A percentile compares a stretch with the other conserved stretches of the same genome.
Evolutionary conservation across 2,888 invertebrate genomes (phyloP).

Genomic region (Cosmia pyralina): DNA sequence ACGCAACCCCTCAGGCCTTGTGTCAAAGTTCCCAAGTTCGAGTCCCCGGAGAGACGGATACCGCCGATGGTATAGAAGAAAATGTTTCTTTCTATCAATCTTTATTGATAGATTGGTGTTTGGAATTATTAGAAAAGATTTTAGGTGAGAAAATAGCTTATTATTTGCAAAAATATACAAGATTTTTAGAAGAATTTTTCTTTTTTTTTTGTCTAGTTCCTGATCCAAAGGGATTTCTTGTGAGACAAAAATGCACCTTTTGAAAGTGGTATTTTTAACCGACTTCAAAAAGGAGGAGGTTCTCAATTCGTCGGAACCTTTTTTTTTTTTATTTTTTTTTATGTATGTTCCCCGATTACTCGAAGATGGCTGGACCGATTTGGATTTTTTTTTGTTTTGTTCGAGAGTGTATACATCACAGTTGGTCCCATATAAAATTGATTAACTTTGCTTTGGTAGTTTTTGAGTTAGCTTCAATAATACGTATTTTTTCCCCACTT

Average conservation of each 20-base stretch:
- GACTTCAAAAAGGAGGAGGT: no score
- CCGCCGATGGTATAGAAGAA: constrained; percentile 20
- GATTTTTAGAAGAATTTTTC: not conserved
- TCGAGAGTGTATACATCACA: no score
- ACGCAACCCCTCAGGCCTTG: constrained; percentile 23
- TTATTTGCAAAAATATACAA: not conserved
- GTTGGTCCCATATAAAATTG: no score
- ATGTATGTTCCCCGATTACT: no score
- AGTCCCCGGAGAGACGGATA: constrained; percentile 45
- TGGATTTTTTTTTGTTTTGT: no score
- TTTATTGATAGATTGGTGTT: constrained; percentile 43
- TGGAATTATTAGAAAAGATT: constrained; percentile 21
- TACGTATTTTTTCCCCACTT: no score
- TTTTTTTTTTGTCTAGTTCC: not conserved
- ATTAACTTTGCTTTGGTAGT: no score
- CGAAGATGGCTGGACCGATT: no score
- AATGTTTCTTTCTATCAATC: constrained; percentile 36
- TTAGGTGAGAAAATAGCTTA: not conserved
- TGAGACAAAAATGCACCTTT: not conserved
- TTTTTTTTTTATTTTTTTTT: no score
- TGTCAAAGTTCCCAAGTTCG: constrained; percentile 53
- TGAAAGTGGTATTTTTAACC: no score
- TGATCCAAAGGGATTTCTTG: not conserved
- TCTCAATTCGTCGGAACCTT: no score
- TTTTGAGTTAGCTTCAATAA: no score